A percentile compares a stretch with the other conserved stretches of the same genome.
Conservation (phyloP, 2,797 vertebrate species). For the Propithecus perrieri region DNA sequence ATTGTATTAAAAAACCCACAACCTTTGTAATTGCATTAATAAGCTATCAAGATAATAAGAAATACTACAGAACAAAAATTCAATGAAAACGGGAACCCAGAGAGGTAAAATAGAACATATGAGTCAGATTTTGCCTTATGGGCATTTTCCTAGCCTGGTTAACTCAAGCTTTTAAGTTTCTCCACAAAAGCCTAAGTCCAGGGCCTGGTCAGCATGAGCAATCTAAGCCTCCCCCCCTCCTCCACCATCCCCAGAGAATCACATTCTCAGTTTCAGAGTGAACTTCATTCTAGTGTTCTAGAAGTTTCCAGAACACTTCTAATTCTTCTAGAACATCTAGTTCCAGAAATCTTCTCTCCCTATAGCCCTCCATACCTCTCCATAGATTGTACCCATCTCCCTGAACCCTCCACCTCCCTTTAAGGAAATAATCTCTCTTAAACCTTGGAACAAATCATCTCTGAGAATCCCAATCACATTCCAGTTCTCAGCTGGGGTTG, state of each 20-base stretch:
- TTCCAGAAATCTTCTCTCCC: background rate
- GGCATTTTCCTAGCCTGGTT: background rate
- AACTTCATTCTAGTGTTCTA: background rate
- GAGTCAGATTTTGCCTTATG: background rate
- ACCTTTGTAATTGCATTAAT: background rate
- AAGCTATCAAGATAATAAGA: background rate
- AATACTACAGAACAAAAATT: slow-evolving; percentile 20
- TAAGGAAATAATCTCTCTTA: background rate
- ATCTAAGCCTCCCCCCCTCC: background rate
- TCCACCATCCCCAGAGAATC: background rate
- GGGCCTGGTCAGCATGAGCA: background rate
- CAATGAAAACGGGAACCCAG: background rate
- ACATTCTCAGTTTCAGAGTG: background rate
- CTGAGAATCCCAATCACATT: background rate
- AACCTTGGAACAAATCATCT: background rate
- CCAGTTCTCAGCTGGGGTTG: background rate
- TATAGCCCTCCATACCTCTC: background rate
- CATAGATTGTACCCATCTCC: background rate
- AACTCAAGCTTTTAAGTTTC: background rate
- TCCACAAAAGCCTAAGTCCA: background rate
- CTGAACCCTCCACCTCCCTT: background rate
- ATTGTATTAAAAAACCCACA: background rate
- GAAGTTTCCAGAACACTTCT: background rate
- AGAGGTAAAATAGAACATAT: background rate
- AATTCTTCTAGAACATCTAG: background rate